Conservation (phyloP, 1,140 invertebrate species). For the Neotoxoptera formosana region DNA sequence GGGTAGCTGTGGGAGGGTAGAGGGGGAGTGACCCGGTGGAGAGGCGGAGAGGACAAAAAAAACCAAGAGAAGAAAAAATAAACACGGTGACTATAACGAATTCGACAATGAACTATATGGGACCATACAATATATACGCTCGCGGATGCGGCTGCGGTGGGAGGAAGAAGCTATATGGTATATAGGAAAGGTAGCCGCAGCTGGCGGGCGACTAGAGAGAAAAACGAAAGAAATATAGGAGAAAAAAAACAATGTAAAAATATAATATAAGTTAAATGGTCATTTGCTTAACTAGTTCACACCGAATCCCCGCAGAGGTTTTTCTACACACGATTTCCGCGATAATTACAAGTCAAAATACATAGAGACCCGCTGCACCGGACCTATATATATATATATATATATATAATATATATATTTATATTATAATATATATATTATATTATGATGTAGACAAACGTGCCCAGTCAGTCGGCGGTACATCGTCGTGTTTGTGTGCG, state of each 20-base stretch:
- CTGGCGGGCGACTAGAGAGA: neutral
- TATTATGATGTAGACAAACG: neutral
- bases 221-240: neutral
- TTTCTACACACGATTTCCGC: constrained; percentile 19
- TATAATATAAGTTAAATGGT: constrained; percentile 48
- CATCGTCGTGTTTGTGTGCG: neutral
- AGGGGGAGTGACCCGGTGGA: neutral
- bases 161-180: neutral
- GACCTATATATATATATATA: neutral
- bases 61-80: neutral
- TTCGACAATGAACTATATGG: constrained; percentile 44
- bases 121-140: neutral
- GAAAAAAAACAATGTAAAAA: neutral
- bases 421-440: no score
- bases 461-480: constrained; percentile 2
- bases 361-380: neutral
- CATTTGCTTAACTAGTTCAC: constrained; percentile 51
- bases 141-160: neutral
- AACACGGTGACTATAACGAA: constrained; percentile 40
- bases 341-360: constrained; percentile 40
- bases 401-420: no score
- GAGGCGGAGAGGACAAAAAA: neutral
- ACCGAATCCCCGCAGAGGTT: constrained; percentile 12
- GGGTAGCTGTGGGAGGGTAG: neutral
- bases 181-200: neutral